Evolutionary conservation across 2,113 vertebrate species (phyloP).

Genomic region (Calidris pygmaea): DNA sequence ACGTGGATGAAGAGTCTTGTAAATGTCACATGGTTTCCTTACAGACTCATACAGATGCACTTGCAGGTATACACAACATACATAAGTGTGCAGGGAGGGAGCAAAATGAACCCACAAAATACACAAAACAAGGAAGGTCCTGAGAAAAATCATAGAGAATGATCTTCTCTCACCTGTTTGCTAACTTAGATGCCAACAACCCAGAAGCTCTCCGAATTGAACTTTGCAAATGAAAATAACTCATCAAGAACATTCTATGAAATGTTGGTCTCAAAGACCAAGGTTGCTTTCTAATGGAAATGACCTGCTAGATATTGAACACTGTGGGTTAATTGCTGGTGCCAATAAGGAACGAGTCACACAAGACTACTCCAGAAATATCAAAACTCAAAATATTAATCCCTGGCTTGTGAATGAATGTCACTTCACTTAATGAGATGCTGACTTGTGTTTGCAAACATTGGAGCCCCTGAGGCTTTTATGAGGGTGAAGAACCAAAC

Average conservation of each 20-base stretch:
- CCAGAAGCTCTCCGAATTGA: not conserved
- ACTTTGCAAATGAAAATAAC: not conserved
- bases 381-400: not conserved
- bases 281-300: constrained; percentile 18
- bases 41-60: not conserved
- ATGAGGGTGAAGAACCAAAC: not conserved
- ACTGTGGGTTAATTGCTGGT: not conserved
- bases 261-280: not conserved
- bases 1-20: not conserved
- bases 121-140: not conserved
- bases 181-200: not conserved
- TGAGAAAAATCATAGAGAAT: not conserved
- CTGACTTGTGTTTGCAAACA: not conserved
- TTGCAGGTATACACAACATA: not conserved
- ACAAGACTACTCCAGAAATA: not conserved
- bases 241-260: not conserved
- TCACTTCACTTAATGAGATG: not conserved
- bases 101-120: not conserved
- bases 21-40: not conserved
- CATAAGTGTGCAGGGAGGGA: not conserved
- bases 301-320: not conserved
- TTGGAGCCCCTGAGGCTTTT: not conserved
- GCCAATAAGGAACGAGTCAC: not conserved
- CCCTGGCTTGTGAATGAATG: not conserved
- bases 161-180: not conserved